Percentiles rank a stretch among this genome's conserved stretches.
phyloP scores from a whole-genome alignment of 2,888 invertebrate genomes.

The Agrochola lychnidis region DNA sequence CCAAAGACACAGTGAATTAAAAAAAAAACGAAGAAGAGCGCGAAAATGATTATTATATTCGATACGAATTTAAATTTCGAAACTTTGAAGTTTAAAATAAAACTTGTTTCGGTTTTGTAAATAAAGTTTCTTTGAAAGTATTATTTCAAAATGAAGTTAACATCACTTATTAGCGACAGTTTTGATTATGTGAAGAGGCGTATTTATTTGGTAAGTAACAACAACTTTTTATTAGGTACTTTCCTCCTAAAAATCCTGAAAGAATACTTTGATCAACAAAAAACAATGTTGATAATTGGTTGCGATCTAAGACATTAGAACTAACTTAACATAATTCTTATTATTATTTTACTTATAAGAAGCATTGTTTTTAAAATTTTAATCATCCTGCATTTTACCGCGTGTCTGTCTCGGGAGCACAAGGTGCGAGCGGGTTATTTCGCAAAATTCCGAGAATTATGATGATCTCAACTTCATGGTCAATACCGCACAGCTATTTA shows the following conservation, averaged over 20 bases:
- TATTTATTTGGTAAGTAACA: slow-evolving; percentile 81
- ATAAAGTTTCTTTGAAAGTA: slow-evolving; percentile 30
- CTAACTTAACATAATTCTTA: neutral
- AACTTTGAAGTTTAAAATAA: slow-evolving; percentile 17
- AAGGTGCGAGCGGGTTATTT: slow-evolving; percentile 11
- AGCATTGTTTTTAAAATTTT: slow-evolving; percentile 3
- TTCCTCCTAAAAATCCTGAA: no score
- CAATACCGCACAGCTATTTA: slow-evolving; percentile 36
- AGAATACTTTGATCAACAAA: neutral
- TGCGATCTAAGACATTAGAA: neutral
- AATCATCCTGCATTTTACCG: neutral
- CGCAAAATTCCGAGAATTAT: slow-evolving; percentile 77
- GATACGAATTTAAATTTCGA: slow-evolving; percentile 42
- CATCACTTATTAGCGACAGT: slow-evolving; percentile 71
- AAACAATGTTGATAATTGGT: neutral
- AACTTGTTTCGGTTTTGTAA: slow-evolving; percentile 8
- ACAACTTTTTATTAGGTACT: neutral
- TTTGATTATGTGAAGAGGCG: slow-evolving; percentile 77
- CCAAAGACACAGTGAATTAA: slow-evolving; percentile 44
- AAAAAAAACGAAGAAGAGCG: slow-evolving; percentile 43
- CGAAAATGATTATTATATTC: slow-evolving; percentile 55
- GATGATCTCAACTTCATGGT: slow-evolving; percentile 77
- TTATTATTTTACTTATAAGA: neutral
- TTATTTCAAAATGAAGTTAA: slow-evolving; percentile 70
- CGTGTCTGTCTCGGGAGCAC: slow-evolving; percentile 2